These are phyloP conservation scores for Pteronotus mesoamericanus DNA, from an alignment of 2,797 vertebrate genomes.

Conservation along the genomic window DNA sequence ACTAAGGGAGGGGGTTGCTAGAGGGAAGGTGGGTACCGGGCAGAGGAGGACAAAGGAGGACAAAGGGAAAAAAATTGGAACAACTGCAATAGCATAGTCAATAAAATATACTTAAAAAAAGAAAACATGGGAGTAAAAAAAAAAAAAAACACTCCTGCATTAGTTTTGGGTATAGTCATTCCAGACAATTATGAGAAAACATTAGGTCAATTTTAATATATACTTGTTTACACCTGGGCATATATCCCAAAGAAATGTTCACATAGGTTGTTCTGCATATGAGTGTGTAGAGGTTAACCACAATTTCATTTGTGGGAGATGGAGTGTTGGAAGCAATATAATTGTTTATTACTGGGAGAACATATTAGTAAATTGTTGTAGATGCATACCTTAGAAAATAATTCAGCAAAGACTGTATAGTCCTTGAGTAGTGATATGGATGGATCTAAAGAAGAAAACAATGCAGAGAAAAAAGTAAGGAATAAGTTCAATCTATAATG, in stretches of 20 bases:
- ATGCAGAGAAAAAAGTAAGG: neutral
- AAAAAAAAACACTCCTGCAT: neutral
- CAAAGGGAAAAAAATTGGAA: too few species aligned
- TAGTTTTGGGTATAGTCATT: neutral
- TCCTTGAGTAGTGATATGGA: neutral
- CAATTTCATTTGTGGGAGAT: neutral
- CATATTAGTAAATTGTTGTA: neutral
- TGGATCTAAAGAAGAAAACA: neutral
- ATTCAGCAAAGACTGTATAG: neutral
- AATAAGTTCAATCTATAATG: neutral
- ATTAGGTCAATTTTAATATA: neutral
- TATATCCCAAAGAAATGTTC: neutral
- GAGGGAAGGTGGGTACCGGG: too few species aligned
- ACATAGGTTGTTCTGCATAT: neutral
- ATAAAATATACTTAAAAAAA: too few species aligned
- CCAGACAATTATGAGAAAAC: neutral
- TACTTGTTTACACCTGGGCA: neutral
- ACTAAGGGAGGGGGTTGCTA: too few species aligned
- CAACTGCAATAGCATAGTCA: too few species aligned
- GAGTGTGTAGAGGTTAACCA: rapidly evolving
- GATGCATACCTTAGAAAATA: rapidly evolving
- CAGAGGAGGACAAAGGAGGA: too few species aligned
- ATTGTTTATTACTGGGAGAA: neutral
- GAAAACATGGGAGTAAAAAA: too few species aligned
- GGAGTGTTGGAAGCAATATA: neutral